Evolutionary conservation across 2,888 invertebrate genomes (phyloP), one percentile per base, ranked within the genome.

Genomic region (Melangyna quadrimaculata): DNA sequence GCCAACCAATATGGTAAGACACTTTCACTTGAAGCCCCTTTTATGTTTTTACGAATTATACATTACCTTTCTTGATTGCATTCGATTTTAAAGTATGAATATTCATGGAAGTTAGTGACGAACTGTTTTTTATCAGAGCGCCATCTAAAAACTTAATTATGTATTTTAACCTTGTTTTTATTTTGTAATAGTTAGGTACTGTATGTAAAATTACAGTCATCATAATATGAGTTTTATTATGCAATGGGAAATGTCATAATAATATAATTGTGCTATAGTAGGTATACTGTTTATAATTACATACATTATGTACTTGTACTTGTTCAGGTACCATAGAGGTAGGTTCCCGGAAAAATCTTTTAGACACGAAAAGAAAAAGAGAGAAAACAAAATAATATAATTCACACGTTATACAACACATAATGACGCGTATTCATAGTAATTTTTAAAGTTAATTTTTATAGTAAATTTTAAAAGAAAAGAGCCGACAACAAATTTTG

Each of bases 11-110:
- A 73, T 48, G 69, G 29, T 4, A 7, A 10, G 8, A 45, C 51
- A 78, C 83, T 84, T 79, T 79, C 83, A 71, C 79, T 24, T 37
- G 12, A 32, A 22, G 35, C 24, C 40, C 65, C 57, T 43, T 70
- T 35, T 63, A 40, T 32, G 32, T 12, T 69, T 27, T 17, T 29
- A 14, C n/a, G 4, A 35, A 17, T 3, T 9, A 32, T n/a, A 35
- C 24, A 12, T 32, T 24, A 14, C 24, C 24, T 12, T 27, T n/a
- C 19, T 0, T 2, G 29, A n/a, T 70, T 74, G 57, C 57, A 59
- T 57, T 59, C 22, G 51, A 8, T 37, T 22, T 22, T 7, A 12
- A 59, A 43, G 19, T 55, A 75, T 59, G 67, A 84, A 79, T 84
- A 84, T 84, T 75, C 53, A 79, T 75, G 7, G 14, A n/a, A 57